phyloP scores from a whole-genome alignment of 2,888 invertebrate species.

The Himalopsyche kuldschensis region DNA sequence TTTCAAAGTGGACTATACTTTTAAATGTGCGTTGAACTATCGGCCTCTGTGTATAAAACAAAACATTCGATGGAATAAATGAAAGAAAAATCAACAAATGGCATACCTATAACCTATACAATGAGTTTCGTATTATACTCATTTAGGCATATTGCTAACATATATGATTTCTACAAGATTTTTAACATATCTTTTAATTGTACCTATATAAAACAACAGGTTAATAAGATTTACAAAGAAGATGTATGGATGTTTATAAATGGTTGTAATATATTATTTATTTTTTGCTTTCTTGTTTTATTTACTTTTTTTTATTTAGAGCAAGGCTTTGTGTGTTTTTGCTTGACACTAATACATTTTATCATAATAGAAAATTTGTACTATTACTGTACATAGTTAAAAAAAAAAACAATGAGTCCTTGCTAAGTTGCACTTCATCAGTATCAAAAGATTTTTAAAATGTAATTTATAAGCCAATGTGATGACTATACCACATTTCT shows the following conservation, averaged over 20 bases:
- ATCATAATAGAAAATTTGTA: not conserved
- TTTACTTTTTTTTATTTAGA: not conserved
- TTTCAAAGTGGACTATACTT: too few relatives aligned
- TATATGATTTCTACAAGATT: too few relatives aligned
- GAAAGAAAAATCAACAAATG: too few relatives aligned
- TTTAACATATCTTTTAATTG: too few relatives aligned
- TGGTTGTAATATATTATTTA: not conserved
- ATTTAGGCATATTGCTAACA: too few relatives aligned
- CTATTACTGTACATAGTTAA: not conserved
- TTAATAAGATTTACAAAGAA: not conserved
- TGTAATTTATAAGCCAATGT: not conserved
- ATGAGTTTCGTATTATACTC: too few relatives aligned
- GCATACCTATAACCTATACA: too few relatives aligned
- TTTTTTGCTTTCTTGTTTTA: not conserved
- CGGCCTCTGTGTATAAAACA: too few relatives aligned
- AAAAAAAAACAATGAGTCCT: not conserved
- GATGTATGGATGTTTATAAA: not conserved
- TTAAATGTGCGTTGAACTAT: too few relatives aligned
- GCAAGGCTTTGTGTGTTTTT: not conserved
- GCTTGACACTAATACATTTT: not conserved
- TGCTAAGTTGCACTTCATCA: not conserved
- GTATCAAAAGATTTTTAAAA: not conserved
- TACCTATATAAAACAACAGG: not conserved
- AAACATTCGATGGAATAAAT: too few relatives aligned
- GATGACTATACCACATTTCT: not conserved